These are phyloP conservation scores for Micromussa lordhowensis DNA, from an alignment of 92 coral and sea anemone genomes.

Conservation along the genomic window DNA sequence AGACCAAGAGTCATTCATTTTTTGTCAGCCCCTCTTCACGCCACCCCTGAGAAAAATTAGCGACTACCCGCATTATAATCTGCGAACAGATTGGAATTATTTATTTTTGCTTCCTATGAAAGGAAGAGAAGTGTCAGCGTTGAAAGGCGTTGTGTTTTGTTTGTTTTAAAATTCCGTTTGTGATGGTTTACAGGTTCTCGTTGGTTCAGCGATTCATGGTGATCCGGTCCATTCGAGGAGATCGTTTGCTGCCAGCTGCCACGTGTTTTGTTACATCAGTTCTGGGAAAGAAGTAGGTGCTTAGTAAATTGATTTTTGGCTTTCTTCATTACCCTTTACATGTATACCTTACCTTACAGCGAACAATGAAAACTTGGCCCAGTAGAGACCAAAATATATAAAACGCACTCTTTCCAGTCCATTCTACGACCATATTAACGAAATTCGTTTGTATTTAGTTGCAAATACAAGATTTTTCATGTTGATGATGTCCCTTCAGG, in stretches of 20 bases:
- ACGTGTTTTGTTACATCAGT: slow-evolving; percentile 92
- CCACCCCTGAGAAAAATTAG: background rate
- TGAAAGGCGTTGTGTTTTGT: background rate
- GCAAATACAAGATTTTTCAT: background rate
- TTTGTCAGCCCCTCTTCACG: no score
- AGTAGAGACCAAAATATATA: background rate
- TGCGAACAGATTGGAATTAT: background rate
- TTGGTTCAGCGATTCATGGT: slow-evolving; percentile 97
- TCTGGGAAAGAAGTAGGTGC: slow-evolving; percentile 87
- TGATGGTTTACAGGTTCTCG: slow-evolving; percentile 67
- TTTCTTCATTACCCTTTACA: background rate
- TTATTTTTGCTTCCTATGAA: background rate
- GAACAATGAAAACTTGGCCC: background rate
- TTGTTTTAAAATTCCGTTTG: background rate
- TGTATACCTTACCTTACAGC: background rate
- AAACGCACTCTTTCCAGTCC: background rate
- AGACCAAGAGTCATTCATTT: no score
- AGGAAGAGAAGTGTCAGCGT: background rate
- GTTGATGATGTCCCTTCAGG: slow-evolving; percentile 28
- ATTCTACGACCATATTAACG: background rate
- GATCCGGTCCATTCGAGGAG: slow-evolving; percentile 93
- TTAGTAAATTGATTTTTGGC: background rate
- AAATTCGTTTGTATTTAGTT: background rate
- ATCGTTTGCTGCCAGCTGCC: slow-evolving; percentile 87
- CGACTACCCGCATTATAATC: background rate